Conservation (phyloP, 2,113 vertebrate genomes). For the Chrysemys picta region DNA sequence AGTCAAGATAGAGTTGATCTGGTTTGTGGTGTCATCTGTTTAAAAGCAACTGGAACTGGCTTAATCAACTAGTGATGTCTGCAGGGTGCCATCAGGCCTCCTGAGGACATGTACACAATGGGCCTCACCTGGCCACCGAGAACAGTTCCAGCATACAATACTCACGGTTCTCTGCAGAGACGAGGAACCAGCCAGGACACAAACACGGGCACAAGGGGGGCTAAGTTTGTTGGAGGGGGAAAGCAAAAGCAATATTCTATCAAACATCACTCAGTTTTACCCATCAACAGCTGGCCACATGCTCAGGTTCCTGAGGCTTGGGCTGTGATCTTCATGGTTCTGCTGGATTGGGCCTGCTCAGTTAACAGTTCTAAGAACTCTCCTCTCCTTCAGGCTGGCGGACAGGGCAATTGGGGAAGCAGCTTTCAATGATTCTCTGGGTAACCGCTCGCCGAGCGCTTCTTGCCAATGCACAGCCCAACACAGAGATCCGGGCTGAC, state of each 20-base stretch:
- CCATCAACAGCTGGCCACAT: neutral
- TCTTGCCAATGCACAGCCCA: neutral
- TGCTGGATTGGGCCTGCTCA: neutral
- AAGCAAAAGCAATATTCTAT: neutral
- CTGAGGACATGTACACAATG: neutral
- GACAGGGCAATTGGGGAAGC: neutral
- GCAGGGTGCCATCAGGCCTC: neutral
- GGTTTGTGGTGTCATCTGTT: neutral
- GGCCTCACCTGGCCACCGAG: neutral
- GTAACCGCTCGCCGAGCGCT: neutral
- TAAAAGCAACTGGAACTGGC: neutral
- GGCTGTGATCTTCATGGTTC: neutral
- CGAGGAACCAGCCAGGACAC: neutral
- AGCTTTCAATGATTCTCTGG: neutral
- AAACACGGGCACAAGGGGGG: neutral
- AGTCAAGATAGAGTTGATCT: neutral
- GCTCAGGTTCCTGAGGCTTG: neutral
- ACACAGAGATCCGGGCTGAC: neutral
- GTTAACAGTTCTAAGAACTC: neutral
- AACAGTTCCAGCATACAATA: neutral
- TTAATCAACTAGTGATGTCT: neutral
- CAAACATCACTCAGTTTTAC: neutral
- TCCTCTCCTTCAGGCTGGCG: neutral
- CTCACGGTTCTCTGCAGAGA: neutral
- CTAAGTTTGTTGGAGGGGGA: neutral